Conservation (phyloP, 2,888 invertebrate species). For the Oxystoma pomonae region DNA sequence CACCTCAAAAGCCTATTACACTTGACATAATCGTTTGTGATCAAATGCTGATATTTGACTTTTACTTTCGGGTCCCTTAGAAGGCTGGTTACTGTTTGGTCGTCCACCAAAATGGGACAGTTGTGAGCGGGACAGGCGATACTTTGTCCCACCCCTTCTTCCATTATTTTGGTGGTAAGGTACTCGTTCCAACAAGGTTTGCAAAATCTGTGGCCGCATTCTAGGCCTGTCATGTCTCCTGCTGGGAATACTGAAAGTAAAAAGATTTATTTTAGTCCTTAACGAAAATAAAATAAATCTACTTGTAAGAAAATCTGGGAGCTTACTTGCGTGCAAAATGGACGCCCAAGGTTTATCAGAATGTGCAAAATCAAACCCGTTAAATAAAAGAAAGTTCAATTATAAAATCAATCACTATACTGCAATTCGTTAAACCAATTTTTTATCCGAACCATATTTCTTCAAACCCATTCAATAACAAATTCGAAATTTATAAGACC, state of each 20-base stretch:
- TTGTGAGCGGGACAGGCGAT: slow-evolving; percentile 96
- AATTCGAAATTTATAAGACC: no score
- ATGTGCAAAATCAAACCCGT: no score
- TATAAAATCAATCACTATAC: no score
- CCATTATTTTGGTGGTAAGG: slow-evolving; percentile 96
- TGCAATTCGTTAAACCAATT: no score
- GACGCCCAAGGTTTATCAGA: no score
- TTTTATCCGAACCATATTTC: no score
- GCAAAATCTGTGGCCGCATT: slow-evolving; percentile 97
- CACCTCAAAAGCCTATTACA: slow-evolving; percentile 94
- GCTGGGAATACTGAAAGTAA: slow-evolving; percentile 62
- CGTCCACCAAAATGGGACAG: slow-evolving; percentile 96
- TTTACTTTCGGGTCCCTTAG: slow-evolving; percentile 83
- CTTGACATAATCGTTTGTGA: slow-evolving; percentile 98
- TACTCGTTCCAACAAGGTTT: slow-evolving; percentile 95
- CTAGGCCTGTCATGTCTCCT: slow-evolving; percentile 87
- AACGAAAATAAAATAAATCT: no score
- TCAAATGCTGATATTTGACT: slow-evolving; percentile 94
- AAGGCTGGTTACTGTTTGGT: slow-evolving; percentile 92
- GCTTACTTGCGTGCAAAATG: no score
- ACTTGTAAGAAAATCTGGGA: no score
- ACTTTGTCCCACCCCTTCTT: slow-evolving; percentile 93
- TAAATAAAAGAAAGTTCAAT: no score
- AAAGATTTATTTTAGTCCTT: neutral
- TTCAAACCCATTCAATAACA: no score